Percentiles rank a stretch among this genome's conserved stretches.
These are phyloP conservation scores for Otis tarda DNA, from an alignment of 2,113 vertebrate species.

Conservation along the genomic window DNA sequence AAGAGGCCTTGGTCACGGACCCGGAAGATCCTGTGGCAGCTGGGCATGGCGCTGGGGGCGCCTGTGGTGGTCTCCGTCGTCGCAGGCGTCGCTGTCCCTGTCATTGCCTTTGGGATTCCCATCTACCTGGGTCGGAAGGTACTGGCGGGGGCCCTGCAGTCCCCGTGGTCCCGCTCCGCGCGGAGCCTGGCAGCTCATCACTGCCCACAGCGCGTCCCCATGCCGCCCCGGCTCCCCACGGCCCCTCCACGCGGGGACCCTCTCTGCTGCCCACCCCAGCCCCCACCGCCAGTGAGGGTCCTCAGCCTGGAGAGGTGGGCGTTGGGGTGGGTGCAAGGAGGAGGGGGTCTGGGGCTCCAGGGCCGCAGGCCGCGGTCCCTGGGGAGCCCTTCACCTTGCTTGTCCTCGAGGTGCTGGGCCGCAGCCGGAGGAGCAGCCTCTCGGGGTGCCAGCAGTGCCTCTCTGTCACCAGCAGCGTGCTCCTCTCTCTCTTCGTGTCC, in stretches of 20 bases:
- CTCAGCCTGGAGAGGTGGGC: neutral
- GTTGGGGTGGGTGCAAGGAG: neutral
- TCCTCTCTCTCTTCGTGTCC: conserved; percentile 87
- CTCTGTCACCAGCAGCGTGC: conserved; percentile 84
- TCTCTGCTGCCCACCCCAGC: neutral
- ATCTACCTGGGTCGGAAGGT: conserved; percentile 90
- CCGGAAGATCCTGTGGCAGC: conserved; percentile 86
- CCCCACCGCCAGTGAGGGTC: accelerated
- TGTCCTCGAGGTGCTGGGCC: conserved; percentile 77
- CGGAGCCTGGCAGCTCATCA: neutral
- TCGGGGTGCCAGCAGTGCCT: conserved; percentile 88
- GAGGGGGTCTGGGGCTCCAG: neutral
- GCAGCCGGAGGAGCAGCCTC: conserved; percentile 87
- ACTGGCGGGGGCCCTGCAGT: neutral
- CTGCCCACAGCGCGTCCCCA: neutral
- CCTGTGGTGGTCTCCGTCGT: conserved; percentile 87
- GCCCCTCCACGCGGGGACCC: neutral
- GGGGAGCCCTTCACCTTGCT: neutral
- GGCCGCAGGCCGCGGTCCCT: accelerated
- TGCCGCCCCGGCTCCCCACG: neutral
- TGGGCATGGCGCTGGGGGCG: conserved; percentile 87
- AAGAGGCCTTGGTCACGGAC: conserved; percentile 89
- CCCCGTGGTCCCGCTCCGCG: neutral
- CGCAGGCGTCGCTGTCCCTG: conserved; percentile 85
- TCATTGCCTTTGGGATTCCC: conserved; percentile 87